phyloP scores from a whole-genome alignment of 2,797 vertebrate species.

The Clarias fuscus region DNA sequence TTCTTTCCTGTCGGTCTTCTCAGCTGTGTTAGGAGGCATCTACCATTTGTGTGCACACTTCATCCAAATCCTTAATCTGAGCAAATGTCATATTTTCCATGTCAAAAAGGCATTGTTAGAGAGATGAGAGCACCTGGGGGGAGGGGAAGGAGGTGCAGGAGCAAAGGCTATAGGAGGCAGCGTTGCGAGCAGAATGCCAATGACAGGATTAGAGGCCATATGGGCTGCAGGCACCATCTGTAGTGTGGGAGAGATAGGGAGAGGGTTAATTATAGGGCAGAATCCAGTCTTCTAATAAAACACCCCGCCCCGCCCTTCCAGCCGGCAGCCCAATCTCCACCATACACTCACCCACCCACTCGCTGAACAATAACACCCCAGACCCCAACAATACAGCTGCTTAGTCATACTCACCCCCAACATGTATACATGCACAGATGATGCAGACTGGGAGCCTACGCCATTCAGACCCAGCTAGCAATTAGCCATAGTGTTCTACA shows the following conservation, averaged over 20 bases:
- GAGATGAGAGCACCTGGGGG: slow-evolving; percentile 38
- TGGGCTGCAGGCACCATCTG: slow-evolving; percentile 84
- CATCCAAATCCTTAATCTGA: slow-evolving; percentile 50
- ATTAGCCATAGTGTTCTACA: slow-evolving; percentile 34
- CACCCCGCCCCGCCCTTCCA: slow-evolving; percentile 62
- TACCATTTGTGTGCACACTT: slow-evolving; percentile 27
- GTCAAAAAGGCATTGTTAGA: slow-evolving; percentile 62
- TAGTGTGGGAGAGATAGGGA: slow-evolving; percentile 79
- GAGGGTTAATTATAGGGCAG: slow-evolving; percentile 86
- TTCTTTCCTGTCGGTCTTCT: neutral
- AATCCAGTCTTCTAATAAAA: slow-evolving; percentile 65
- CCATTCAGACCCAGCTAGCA: slow-evolving; percentile 20
- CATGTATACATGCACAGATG: slow-evolving; percentile 44
- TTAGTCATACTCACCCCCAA: slow-evolving; percentile 53
- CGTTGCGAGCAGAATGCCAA: slow-evolving; percentile 78
- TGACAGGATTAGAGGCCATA: slow-evolving; percentile 86
- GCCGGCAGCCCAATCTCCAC: slow-evolving; percentile 72
- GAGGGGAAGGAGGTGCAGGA: slow-evolving; percentile 49
- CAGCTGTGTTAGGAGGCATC: slow-evolving; percentile 20
- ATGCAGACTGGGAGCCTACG: slow-evolving; percentile 27
- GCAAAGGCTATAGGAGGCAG: slow-evolving; percentile 61
- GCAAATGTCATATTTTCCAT: slow-evolving; percentile 61
- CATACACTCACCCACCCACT: slow-evolving; percentile 53
- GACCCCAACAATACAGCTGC: slow-evolving; percentile 56
- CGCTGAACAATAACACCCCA: slow-evolving; percentile 51